Conservation (phyloP, 1,140 invertebrate genomes). For the Drosophila mayri region DNA sequence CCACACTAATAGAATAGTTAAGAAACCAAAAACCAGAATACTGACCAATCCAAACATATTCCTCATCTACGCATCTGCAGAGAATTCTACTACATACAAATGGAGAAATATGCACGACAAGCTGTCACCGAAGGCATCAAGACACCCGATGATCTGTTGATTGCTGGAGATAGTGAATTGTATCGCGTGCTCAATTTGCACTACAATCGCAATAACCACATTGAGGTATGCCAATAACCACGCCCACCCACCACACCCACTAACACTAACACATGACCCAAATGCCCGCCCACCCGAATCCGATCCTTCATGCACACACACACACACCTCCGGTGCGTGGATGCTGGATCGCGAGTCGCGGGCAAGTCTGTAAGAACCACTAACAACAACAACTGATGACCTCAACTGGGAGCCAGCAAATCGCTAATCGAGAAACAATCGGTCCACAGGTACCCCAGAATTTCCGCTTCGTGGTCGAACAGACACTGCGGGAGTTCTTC, state of each 20-base stretch:
- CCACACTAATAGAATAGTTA: conserved; percentile 48
- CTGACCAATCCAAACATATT: conserved; percentile 80
- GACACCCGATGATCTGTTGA: conserved; percentile 95
- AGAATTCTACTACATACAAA: conserved; percentile 99
- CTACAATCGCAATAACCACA: conserved; percentile 99
- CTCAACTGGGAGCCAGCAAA: conserved; percentile 13
- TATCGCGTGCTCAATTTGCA: conserved; percentile 99
- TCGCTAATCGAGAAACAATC: conserved; percentile 45
- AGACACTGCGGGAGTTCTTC: conserved; percentile 99
- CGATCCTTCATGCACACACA: conserved; percentile 40
- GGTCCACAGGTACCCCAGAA: conserved; percentile 95
- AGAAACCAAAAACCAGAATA: conserved; percentile 59
- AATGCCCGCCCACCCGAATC: background rate
- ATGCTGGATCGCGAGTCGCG: conserved; percentile 15
- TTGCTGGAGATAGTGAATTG: conserved; percentile 97
- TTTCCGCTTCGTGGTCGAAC: conserved; percentile 98
- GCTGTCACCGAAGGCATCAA: conserved; percentile 98
- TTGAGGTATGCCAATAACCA: conserved; percentile 92
- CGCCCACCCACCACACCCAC: conserved; percentile 31
- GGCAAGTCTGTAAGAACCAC: conserved; percentile 9
- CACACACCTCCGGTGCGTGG: background rate
- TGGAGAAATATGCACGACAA: conserved; percentile 99
- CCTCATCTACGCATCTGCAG: conserved; percentile 89
- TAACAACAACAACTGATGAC: conserved; percentile 31
- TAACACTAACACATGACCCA: conserved; percentile 38